phyloP scores from a whole-genome alignment of 2,113 vertebrate genomes.

The Nibea coibor region DNA sequence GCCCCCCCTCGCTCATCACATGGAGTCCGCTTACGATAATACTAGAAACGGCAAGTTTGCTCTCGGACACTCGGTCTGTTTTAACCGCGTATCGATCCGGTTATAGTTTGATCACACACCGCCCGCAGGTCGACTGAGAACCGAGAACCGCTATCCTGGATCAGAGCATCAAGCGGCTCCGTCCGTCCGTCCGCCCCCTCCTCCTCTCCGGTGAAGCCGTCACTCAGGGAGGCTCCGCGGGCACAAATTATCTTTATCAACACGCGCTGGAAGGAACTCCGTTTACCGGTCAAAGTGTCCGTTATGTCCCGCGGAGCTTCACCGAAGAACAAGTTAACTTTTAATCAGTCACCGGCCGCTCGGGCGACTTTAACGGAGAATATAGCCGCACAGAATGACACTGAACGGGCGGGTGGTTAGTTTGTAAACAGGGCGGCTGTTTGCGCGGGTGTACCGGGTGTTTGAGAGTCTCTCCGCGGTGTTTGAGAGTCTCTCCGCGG shows the following conservation, averaged over 20 bases:
- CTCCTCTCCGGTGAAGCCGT: slow-evolving; percentile 22
- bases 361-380: slow-evolving; percentile 1
- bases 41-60: neutral
- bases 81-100: neutral
- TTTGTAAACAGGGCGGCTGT: neutral
- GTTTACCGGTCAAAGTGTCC: accelerated
- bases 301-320: neutral
- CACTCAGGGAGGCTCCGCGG: neutral
- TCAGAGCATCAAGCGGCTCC: slow-evolving; percentile 30
- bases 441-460: neutral
- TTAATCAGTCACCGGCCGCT: slow-evolving; percentile 3
- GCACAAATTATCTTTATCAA: neutral
- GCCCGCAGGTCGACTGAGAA: neutral
- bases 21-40: slow-evolving; percentile 24
- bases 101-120: neutral
- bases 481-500: neutral
- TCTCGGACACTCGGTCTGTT: neutral
- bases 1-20: slow-evolving; percentile 44
- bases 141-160: neutral
- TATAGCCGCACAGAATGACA: no score
- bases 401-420: accelerated
- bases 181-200: slow-evolving; percentile 11
- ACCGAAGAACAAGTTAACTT: slow-evolving; percentile 13
- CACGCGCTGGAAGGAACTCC: accelerated
- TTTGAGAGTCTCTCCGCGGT: neutral